Evolutionary conservation across 2,888 invertebrate species (phyloP), one percentile per base, ranked within the genome.

Genomic region (Troglohyphantes excavatus): DNA sequence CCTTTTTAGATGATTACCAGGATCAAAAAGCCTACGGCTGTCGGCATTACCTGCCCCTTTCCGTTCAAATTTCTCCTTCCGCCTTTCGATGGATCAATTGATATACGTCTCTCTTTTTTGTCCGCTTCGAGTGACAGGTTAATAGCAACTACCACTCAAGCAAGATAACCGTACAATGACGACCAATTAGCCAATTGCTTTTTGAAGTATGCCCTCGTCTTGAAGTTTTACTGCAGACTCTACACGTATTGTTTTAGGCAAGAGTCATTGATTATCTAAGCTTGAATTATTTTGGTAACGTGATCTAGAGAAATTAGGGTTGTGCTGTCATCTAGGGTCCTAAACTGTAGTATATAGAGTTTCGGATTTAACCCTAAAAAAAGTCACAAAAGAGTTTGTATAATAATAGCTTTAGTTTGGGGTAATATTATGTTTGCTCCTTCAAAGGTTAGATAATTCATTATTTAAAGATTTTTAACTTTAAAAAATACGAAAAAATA

Each of bases 161-260:
- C 23, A 23, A 26, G 21, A 81, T 68, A 81, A 81, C 46, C 19
- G 61, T 13, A 7, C 43, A 6, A 13, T 39, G 26, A 29, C 33
- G 43, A 78, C 39, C 78, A 65, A 65, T 78, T 78, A 78, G 78
- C 65, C 78, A 65, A 78, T 65, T 78, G 63, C 65, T 78, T 78
- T 63, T 76, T 76, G 76, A 76, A 76, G 39, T 11, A 63, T 23
- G 61, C 61, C 23, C 0, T n/a, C 65, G n/a, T 63, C 19, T 26
- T 3, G 2, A 2, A 13, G 19, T 19, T 61, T n/a, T 26, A 21
- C 19, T 0, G 2, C 6, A 39, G 13, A 5, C 9, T 33, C 2
- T 29, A 33, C 53, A 33, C 1, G 68, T 27, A 68, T 19, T 68
- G 33, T 68, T 29, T 21, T 39, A 13, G 19, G 17, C 5, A 53